These are phyloP conservation scores for Macrobrachium nipponense DNA, from an alignment of 1,140 invertebrate species.

Conservation along the genomic window DNA sequence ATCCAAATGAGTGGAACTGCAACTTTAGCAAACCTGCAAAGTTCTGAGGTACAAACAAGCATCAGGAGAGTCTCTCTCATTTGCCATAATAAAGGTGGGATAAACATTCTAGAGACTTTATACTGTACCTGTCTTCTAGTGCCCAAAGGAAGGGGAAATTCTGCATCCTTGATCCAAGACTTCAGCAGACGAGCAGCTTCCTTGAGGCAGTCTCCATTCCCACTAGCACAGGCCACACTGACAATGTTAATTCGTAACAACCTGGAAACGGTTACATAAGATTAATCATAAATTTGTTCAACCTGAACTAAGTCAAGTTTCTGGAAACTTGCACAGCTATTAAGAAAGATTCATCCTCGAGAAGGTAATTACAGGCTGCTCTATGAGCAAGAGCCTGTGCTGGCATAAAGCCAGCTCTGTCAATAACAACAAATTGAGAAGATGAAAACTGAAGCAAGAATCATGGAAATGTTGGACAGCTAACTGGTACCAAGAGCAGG, in stretches of 20 bases:
- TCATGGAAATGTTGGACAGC: too few relatives aligned
- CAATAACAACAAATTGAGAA: too few relatives aligned
- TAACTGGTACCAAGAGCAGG: too few relatives aligned
- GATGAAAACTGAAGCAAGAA: too few relatives aligned
- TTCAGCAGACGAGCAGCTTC: slow-evolving; percentile 34
- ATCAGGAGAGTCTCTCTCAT: neutral
- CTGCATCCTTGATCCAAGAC: slow-evolving; percentile 33
- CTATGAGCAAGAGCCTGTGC: too few relatives aligned
- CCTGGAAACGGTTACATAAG: slow-evolving; percentile 4
- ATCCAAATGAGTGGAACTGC: too few relatives aligned
- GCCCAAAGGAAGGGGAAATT: slow-evolving; percentile 40
- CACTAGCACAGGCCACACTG: slow-evolving; percentile 45
- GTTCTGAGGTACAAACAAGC: neutral
- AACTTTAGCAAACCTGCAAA: neutral
- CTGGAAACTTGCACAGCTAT: too few relatives aligned
- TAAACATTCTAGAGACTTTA: neutral
- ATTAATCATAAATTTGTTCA: neutral
- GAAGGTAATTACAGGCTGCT: too few relatives aligned
- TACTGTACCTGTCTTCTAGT: slow-evolving; percentile 50
- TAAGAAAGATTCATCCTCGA: too few relatives aligned
- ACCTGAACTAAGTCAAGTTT: too few relatives aligned
- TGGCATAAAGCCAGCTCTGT: too few relatives aligned
- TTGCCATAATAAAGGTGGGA: neutral
- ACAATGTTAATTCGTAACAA: slow-evolving; percentile 52
- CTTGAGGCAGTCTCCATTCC: slow-evolving; percentile 29